These are phyloP conservation scores for Galaxias olidus DNA, from an alignment of 2,797 vertebrate genomes.

Conservation along the genomic window DNA sequence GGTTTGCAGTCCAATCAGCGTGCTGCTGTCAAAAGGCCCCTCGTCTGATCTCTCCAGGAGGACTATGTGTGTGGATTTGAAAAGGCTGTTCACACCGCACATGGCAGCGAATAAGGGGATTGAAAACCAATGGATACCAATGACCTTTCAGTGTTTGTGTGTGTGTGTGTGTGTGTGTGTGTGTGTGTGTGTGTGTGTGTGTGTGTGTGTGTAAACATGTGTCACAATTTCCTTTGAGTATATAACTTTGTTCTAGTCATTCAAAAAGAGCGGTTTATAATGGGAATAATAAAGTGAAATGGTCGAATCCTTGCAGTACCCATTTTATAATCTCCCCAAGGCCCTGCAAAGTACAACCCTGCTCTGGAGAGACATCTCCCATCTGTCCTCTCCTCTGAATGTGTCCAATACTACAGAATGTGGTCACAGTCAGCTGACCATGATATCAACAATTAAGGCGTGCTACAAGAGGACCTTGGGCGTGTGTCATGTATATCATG, in stretches of 20 bases:
- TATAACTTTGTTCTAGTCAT: slow-evolving; percentile 43
- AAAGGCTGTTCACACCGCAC: slow-evolving; percentile 38
- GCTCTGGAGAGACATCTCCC: slow-evolving; percentile 45
- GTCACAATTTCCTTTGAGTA: slow-evolving; percentile 29
- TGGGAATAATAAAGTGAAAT: slow-evolving; percentile 50
- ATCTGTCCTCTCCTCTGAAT: slow-evolving; percentile 48
- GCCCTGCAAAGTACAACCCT: slow-evolving; percentile 43
- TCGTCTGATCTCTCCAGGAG: slow-evolving; percentile 41
- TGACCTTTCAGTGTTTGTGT: slow-evolving; percentile 23
- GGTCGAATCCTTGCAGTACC: slow-evolving; percentile 36
- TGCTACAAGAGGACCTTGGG: slow-evolving; percentile 53
- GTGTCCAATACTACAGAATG: slow-evolving; percentile 30
- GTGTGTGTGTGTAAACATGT: slow-evolving; percentile 39
- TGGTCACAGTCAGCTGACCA: slow-evolving; percentile 50
- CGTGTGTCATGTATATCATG: slow-evolving; percentile 39
- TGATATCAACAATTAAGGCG: slow-evolving; percentile 46
- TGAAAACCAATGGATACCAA: slow-evolving; percentile 37
- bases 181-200: not conserved
- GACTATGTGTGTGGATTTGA: slow-evolving; percentile 11
- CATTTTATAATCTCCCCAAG: slow-evolving; percentile 39
- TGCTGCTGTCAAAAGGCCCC: slow-evolving; percentile 65
- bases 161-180: slow-evolving; percentile 40
- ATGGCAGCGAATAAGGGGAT: slow-evolving; percentile 52
- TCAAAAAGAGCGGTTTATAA: slow-evolving; percentile 36
- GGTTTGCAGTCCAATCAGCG: slow-evolving; percentile 82